Percentiles rank a stretch among this genome's conserved stretches.
Conservation (phyloP, 2,797 vertebrate species). For the Meriones psammophilus region DNA sequence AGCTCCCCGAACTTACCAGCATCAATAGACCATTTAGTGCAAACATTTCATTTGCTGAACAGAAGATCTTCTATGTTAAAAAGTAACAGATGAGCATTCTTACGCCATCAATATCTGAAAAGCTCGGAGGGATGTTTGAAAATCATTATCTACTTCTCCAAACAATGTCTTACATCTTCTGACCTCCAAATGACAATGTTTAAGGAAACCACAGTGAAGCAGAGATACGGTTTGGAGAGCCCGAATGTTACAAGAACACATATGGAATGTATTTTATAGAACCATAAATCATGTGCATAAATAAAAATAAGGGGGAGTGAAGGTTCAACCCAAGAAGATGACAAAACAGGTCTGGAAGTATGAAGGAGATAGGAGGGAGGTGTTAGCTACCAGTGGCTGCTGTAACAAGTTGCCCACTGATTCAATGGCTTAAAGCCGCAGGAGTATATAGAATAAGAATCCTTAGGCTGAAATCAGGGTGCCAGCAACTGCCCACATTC, state of each 20-base stretch:
- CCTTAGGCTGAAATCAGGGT: not conserved
- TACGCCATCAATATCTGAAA: constrained; percentile 25
- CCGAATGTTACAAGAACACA: constrained; percentile 47
- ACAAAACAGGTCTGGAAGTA: not conserved
- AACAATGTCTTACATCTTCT: constrained; percentile 21
- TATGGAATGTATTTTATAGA: not conserved
- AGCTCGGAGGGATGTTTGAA: constrained; percentile 19
- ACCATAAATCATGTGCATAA: not conserved
- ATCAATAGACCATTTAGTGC: not conserved
- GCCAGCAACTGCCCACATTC: no score
- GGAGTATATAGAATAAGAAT: not conserved
- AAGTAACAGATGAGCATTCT: not conserved
- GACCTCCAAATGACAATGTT: constrained; percentile 2
- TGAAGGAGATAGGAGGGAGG: not conserved
- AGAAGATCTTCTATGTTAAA: not conserved
- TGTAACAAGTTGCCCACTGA: not conserved
- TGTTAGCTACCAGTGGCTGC: not conserved
- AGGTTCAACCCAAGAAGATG: not conserved
- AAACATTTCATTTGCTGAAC: constrained; percentile 5
- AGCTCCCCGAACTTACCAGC: not conserved
- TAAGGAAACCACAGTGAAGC: not conserved
- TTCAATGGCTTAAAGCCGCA: not conserved
- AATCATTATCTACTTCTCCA: constrained; percentile 16
- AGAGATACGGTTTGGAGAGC: not conserved
- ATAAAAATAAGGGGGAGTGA: not conserved